Conservation (phyloP, 2,797 vertebrate species). For the Darevskia nairensis region DNA sequence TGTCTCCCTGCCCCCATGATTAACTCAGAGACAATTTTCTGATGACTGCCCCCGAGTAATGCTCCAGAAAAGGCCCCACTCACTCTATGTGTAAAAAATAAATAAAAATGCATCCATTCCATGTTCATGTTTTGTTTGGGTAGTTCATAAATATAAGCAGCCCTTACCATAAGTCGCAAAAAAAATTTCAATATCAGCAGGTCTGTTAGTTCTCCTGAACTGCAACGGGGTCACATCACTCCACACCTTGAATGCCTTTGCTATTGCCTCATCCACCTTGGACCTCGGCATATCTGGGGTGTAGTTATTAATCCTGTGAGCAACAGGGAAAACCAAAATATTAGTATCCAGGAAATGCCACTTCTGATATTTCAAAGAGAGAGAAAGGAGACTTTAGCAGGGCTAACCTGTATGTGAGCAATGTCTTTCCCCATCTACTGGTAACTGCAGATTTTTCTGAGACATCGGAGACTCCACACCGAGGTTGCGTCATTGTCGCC, state of each 20-base stretch:
- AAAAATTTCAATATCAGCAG: slow-evolving; percentile 76
- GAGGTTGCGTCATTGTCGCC: slow-evolving; percentile 76
- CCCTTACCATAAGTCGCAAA: slow-evolving; percentile 75
- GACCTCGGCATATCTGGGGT: slow-evolving; percentile 61
- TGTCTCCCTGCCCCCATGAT: background rate
- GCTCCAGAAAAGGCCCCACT: background rate
- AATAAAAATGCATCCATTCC: too few relatives aligned
- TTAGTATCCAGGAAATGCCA: background rate
- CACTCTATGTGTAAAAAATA: background rate
- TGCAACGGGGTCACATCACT: slow-evolving; percentile 73
- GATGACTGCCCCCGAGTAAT: background rate
- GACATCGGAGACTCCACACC: slow-evolving; percentile 85
- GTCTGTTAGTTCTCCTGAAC: background rate
- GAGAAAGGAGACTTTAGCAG: background rate
- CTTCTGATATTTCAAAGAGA: slow-evolving; percentile 1
- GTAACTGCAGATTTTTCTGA: slow-evolving; percentile 59
- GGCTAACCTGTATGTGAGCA: slow-evolving; percentile 84
- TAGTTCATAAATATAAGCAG: background rate
- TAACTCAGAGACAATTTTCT: background rate
- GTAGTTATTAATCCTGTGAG: slow-evolving; percentile 72
- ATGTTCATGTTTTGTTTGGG: background rate
- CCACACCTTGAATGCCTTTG: slow-evolving; percentile 77
- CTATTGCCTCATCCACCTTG: slow-evolving; percentile 69
- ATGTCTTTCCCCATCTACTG: slow-evolving; percentile 76
- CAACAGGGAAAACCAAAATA: slow-evolving; percentile 35